phyloP scores from a whole-genome alignment of 2,888 invertebrate species.

The Tetragnatha montana region DNA sequence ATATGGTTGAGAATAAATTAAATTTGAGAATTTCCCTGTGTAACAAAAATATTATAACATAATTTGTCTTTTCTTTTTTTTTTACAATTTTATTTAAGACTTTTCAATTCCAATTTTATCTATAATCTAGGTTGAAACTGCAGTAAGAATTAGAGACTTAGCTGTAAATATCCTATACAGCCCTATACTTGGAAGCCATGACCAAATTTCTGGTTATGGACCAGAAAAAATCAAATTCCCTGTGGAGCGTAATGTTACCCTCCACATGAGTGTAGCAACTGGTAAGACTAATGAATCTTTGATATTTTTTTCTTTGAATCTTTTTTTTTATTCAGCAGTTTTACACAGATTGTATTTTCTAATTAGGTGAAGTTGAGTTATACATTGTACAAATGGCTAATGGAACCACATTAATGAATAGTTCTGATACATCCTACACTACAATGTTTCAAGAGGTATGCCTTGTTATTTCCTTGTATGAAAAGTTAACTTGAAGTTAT shows the following conservation, averaged over 20 bases:
- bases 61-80: background rate
- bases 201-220: constrained; percentile 70
- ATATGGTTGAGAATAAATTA: background rate
- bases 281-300: constrained; percentile 44
- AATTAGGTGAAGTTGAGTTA: constrained; percentile 71
- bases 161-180: constrained; percentile 66
- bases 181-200: constrained; percentile 62
- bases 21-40: background rate
- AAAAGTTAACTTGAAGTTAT: background rate
- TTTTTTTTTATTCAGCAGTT: background rate
- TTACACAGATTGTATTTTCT: background rate
- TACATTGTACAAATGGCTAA: constrained; percentile 72
- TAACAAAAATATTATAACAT: background rate
- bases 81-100: background rate
- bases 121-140: constrained; percentile 70
- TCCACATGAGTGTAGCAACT: constrained; percentile 70
- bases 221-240: constrained; percentile 69
- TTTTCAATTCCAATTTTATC: too few relatives aligned
- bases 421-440: constrained; percentile 57
- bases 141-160: constrained; percentile 70
- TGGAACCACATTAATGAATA: constrained; percentile 69
- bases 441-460: constrained; percentile 70
- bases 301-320: background rate
- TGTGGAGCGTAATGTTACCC: constrained; percentile 67
- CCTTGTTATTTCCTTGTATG: background rate